These are phyloP conservation scores for Miichthys miiuy DNA, from an alignment of 2,797 vertebrate species.

Conservation along the genomic window DNA sequence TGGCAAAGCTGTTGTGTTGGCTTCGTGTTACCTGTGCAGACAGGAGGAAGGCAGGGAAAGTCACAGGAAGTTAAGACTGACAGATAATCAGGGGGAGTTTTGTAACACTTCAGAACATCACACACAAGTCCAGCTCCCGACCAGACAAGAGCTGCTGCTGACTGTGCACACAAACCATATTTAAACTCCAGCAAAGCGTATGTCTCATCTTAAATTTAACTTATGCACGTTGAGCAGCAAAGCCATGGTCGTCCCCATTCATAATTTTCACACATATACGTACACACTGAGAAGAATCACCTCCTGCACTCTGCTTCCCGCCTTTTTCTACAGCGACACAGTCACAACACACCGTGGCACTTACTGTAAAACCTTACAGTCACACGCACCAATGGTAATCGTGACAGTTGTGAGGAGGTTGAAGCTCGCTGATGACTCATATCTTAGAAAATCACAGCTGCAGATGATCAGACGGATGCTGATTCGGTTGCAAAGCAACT, in stretches of 20 bases:
- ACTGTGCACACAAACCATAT: neutral
- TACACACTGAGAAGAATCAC: conserved; percentile 18
- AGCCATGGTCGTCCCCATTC: neutral
- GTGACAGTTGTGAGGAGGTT: conserved; percentile 23
- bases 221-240: neutral
- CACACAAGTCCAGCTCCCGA: conserved; percentile 4
- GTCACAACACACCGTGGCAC: conserved; percentile 31
- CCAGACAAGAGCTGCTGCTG: neutral
- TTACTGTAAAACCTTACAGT: conserved; percentile 51
- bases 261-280: conserved; percentile 10
- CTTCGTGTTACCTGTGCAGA: conserved; percentile 75
- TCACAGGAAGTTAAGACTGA: conserved; percentile 17
- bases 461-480: conserved; percentile 70
- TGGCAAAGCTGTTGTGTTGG: conserved; percentile 66
- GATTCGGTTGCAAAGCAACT: conserved; percentile 59
- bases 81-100: neutral
- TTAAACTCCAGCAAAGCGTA: neutral
- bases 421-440: conserved; percentile 70
- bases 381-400: conserved; percentile 32
- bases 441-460: conserved; percentile 75
- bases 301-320: conserved; percentile 49
- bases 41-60: conserved; percentile 19
- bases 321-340: conserved; percentile 50
- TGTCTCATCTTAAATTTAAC: conserved; percentile 9
- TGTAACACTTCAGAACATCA: conserved; percentile 22